Evolutionary conservation across 2,113 vertebrate species (phyloP).

Genomic region (Phoenicopterus ruber): DNA sequence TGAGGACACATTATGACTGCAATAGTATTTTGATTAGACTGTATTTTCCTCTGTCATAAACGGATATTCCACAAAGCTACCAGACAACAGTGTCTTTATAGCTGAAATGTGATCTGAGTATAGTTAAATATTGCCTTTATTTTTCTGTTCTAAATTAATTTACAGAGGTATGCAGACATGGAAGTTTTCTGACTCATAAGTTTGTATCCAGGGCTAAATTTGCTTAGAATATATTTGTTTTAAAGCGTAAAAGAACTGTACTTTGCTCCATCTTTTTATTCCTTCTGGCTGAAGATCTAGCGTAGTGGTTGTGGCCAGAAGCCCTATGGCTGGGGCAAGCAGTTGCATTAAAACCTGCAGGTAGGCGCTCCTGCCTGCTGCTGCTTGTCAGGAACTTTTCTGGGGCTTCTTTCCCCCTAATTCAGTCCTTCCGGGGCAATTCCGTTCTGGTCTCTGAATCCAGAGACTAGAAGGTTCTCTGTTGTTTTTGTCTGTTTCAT

Average conservation of each 20-base stretch:
- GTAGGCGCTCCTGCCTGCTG: not conserved
- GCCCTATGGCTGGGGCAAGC: not conserved
- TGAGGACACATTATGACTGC: not conserved
- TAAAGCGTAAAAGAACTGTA: not conserved
- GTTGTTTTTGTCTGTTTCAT: not conserved
- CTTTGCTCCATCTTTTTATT: not conserved
- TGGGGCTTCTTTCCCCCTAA: not conserved
- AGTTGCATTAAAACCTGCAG: not conserved
- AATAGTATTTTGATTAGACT: not conserved
- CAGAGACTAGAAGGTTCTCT: not conserved
- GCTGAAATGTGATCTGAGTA: not conserved
- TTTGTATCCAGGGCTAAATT: not conserved
- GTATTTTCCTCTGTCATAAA: not conserved
- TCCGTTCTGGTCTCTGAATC: not conserved
- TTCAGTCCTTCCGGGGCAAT: not conserved
- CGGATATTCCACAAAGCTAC: not conserved
- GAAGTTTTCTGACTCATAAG: not conserved
- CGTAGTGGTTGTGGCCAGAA: not conserved
- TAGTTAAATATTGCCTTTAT: not conserved
- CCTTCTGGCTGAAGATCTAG: not conserved
- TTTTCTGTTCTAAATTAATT: not conserved
- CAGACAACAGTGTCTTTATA: not conserved
- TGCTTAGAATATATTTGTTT: not conserved
- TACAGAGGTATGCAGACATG: not conserved
- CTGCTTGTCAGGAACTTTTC: not conserved